phyloP scores from a whole-genome alignment of 2,888 invertebrate genomes.

The Geotrupes spiniger region DNA sequence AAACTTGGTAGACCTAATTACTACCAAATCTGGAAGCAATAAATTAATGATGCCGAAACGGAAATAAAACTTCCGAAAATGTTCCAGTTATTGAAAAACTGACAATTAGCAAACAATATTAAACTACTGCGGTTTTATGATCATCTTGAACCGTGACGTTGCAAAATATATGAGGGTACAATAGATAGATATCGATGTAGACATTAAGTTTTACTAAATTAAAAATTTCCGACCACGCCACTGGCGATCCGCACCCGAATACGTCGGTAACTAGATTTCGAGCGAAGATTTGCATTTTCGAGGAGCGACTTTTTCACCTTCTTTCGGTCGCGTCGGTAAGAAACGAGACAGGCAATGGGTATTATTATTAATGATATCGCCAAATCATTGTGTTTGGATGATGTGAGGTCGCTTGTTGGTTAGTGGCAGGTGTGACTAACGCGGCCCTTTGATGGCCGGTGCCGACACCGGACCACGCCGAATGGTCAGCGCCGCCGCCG shows the following conservation, averaged over 20 bases:
- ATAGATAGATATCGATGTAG: no score
- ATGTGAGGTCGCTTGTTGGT: conserved; percentile 31
- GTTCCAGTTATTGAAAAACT: no score
- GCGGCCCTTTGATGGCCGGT: conserved; percentile 42
- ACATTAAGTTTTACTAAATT: no score
- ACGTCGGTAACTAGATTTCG: conserved; percentile 4
- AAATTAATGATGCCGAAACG: no score
- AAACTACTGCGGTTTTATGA: no score
- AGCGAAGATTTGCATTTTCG: conserved; percentile 3
- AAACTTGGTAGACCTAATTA: no score
- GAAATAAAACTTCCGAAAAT: no score
- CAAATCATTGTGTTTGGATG: conserved; percentile 49
- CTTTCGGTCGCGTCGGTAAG: conserved; percentile 4
- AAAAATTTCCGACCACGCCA: no score
- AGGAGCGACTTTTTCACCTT: conserved; percentile 5
- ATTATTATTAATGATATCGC: conserved; percentile 48
- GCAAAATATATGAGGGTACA: no score
- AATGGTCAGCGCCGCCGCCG: conserved; percentile 7
- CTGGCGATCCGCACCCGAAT: background rate
- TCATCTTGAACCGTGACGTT: no score
- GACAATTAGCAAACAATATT: no score
- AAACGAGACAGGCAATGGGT: conserved; percentile 5
- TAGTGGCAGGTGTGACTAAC: conserved; percentile 52
- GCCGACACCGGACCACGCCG: conserved; percentile 45
- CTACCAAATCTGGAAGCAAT: no score